A percentile compares a stretch with the other conserved stretches of the same genome.
Evolutionary conservation across 2,113 vertebrate genomes (phyloP).

Genomic region (Takifugu flavidus): DNA sequence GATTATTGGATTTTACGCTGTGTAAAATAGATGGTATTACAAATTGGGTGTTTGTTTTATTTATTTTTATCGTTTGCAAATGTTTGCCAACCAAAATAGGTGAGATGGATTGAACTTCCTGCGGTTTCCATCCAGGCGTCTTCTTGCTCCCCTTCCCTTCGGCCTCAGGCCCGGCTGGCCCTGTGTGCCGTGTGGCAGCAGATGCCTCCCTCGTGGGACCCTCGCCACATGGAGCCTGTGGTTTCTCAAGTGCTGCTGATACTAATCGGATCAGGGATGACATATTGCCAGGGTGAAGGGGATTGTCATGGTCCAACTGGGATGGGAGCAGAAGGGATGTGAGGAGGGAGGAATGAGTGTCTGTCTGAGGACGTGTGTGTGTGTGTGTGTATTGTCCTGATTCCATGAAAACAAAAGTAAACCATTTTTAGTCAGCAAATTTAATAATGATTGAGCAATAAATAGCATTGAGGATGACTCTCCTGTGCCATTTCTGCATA

Average conservation of each 20-base stretch:
- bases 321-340: constrained; percentile 29
- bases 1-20: background rate
- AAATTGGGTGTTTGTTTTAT: background rate
- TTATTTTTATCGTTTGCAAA: background rate
- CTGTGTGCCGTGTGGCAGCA: constrained; percentile 38
- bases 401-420: background rate
- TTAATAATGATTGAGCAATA: too few species aligned
- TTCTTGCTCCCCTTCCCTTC: too few species aligned
- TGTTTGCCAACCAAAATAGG: background rate
- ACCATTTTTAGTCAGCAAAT: background rate
- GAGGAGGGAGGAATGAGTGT: constrained; percentile 15
- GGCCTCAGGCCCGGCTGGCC: background rate
- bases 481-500: too few species aligned
- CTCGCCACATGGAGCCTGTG: constrained; percentile 55
- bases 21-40: background rate
- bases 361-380: constrained; percentile 11
- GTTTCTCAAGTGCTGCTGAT: constrained; percentile 85
- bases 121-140: background rate
- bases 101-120: constrained; percentile 1
- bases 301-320: constrained; percentile 79
- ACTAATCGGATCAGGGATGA: constrained; percentile 89
- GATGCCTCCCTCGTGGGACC: constrained; percentile 63
- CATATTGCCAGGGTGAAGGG: constrained; percentile 82
- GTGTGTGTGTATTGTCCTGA: background rate
- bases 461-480: too few species aligned